Base-by-base conservation (phyloP, 2,797 vertebrate species). In the Sorex maritimensis region DNA sequence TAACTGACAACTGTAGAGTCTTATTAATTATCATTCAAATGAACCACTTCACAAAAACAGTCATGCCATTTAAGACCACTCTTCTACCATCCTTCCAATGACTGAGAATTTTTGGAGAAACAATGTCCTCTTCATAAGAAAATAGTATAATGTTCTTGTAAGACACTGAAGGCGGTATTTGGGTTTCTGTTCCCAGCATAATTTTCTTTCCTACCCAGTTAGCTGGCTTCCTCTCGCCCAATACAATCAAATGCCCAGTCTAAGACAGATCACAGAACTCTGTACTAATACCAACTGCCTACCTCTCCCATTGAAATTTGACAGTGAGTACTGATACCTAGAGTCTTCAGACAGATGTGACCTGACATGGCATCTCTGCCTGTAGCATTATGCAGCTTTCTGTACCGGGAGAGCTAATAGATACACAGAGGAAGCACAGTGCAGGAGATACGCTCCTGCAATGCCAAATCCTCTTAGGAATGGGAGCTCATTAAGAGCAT, bases 391-490 rank as follows among this genome's bases (percentile, higher is more conserved):
- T 41, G 26, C 68, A 19, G 14, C 65, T 77, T 81, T 49, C 52
- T 15, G 11, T 6, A 1, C 67, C 78, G 73, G 0, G 28, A 13
- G 8, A 68, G 85, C 41, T 14, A 15, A 4, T 2, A 82, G 89
- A 77, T 0, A 26, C 44, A 69, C 0, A 0, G 71, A 84, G 91
- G 88, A 14, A 77, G 85, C 0, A 0, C 73, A 38, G 86, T 63
- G 94, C 41, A 78, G 80, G 77, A 63, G 19, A 41, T n/a, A 52
- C 3, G 46, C 73, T 89, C 72, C 95, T 0, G 0, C 0, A 34
- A 65, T 46, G 80, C 91, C 92, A 93, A 92, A 72, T 44, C 63
- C 83, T 72, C 75, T 10, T 19, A 96, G 96, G 96, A 96, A 80
- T 58, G 34, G 86, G 96, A 91, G 72, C 96, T 86, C 21, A 68